Conservation (phyloP, 2,797 vertebrate genomes). For the Danionella dracula region DNA sequence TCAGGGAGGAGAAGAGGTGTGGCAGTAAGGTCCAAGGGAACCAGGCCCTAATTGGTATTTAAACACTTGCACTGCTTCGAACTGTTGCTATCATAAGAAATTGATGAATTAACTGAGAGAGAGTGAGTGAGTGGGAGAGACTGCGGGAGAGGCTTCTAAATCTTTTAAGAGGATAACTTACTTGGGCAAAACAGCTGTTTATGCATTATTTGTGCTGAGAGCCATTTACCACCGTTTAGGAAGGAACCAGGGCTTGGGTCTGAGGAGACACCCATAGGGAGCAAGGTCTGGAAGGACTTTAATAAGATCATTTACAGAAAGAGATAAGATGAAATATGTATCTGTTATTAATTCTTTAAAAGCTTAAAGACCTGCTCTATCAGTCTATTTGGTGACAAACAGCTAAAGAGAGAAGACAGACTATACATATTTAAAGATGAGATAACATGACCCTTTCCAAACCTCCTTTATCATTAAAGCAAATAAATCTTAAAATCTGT, state of each 20-base stretch:
- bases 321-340: conserved; percentile 73
- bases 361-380: conserved; percentile 62
- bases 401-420: background rate
- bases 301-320: conserved; percentile 66
- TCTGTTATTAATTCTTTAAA: conserved; percentile 67
- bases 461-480: conserved; percentile 11
- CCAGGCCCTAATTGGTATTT: conserved; percentile 71
- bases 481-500: background rate
- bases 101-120: conserved; percentile 77
- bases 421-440: background rate
- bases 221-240: conserved; percentile 76
- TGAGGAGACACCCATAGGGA: conserved; percentile 63
- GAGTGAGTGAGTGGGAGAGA: conserved; percentile 55
- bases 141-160: conserved; percentile 68
- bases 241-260: conserved; percentile 59
- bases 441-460: background rate
- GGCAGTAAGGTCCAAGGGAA: conserved; percentile 62
- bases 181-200: conserved; percentile 84
- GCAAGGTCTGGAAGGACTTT: conserved; percentile 50
- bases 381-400: conserved; percentile 53
- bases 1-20: conserved; percentile 67
- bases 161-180: conserved; percentile 84
- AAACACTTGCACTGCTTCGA: conserved; percentile 67
- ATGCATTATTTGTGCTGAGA: conserved; percentile 81
- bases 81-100: conserved; percentile 86